These are phyloP conservation scores for Hemicrepidius hirtus DNA, from an alignment of 2,888 invertebrate species.

Conservation along the genomic window DNA sequence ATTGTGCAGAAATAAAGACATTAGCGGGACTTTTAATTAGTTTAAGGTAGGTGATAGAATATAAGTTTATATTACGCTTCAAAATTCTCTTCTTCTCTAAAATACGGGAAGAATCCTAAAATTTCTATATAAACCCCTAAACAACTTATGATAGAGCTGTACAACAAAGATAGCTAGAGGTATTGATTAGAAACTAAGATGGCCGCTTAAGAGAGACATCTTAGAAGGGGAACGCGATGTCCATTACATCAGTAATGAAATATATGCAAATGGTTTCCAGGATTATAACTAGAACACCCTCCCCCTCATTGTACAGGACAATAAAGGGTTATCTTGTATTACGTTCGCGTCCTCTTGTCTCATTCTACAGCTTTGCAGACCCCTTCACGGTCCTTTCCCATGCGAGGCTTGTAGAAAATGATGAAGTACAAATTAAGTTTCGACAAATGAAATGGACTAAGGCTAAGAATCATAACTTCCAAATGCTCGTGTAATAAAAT, in stretches of 20 bases:
- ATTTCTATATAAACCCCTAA: neutral
- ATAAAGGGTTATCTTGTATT: slow-evolving; percentile 44
- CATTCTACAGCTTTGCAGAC: slow-evolving; percentile 40
- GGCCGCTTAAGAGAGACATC: slow-evolving; percentile 54
- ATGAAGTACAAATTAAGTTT: slow-evolving; percentile 51
- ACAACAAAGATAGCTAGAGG: slow-evolving; percentile 41
- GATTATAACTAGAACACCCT: slow-evolving; percentile 58
- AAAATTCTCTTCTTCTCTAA: no score
- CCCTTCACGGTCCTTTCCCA: slow-evolving; percentile 36
- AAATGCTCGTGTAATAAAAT: slow-evolving; percentile 35
- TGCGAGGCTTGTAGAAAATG: slow-evolving; percentile 31
- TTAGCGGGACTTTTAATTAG: no score
- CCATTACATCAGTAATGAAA: slow-evolving; percentile 62
- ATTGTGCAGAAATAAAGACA: no score
- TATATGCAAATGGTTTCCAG: slow-evolving; percentile 64
- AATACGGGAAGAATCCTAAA: neutral
- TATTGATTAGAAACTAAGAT: slow-evolving; percentile 55
- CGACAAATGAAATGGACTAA: slow-evolving; percentile 50
- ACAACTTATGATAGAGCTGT: slow-evolving; percentile 40
- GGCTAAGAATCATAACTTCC: slow-evolving; percentile 41
- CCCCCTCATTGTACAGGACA: slow-evolving; percentile 47
- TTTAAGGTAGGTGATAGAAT: neutral
- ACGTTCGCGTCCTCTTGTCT: slow-evolving; percentile 41
- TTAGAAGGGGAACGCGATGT: slow-evolving; percentile 53
- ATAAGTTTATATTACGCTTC: neutral